These are phyloP conservation scores for Pontoporia blainvillei DNA, from an alignment of 2,113 vertebrate genomes.

Conservation along the genomic window DNA sequence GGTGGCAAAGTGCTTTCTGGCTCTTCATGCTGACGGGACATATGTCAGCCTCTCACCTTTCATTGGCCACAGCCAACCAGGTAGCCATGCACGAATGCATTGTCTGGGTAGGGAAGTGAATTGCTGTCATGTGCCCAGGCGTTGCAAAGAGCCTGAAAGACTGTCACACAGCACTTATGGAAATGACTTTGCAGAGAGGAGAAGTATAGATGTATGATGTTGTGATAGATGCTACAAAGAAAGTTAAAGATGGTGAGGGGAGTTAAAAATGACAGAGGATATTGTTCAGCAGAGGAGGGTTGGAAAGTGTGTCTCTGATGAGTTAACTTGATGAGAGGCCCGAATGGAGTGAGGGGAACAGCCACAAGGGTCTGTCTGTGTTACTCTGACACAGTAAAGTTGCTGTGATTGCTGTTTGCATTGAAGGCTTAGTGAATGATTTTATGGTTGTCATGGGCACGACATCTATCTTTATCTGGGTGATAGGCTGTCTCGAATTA, in stretches of 20 bases:
- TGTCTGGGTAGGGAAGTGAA: background rate
- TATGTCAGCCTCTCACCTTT: background rate
- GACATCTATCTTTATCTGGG: background rate
- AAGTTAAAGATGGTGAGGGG: background rate
- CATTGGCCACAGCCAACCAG: background rate
- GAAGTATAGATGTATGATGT: background rate
- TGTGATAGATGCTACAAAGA: rapidly evolving
- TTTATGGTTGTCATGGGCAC: background rate
- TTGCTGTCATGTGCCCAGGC: background rate
- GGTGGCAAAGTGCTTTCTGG: background rate
- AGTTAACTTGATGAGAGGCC: background rate
- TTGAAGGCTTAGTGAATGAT: background rate
- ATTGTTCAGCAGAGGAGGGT: background rate
- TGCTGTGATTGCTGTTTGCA: background rate
- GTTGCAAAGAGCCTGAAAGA: background rate
- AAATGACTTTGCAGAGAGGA: too few species aligned
- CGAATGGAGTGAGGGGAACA: background rate
- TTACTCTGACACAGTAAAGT: rapidly evolving
- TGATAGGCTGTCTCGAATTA: background rate
- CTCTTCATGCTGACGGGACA: background rate
- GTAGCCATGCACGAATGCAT: rapidly evolving
- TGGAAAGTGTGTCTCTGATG: background rate
- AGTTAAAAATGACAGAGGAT: background rate
- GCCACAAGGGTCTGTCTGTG: background rate
- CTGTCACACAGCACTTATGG: background rate